Conservation (phyloP, 2,113 vertebrate species). For the Python bivittatus region DNA sequence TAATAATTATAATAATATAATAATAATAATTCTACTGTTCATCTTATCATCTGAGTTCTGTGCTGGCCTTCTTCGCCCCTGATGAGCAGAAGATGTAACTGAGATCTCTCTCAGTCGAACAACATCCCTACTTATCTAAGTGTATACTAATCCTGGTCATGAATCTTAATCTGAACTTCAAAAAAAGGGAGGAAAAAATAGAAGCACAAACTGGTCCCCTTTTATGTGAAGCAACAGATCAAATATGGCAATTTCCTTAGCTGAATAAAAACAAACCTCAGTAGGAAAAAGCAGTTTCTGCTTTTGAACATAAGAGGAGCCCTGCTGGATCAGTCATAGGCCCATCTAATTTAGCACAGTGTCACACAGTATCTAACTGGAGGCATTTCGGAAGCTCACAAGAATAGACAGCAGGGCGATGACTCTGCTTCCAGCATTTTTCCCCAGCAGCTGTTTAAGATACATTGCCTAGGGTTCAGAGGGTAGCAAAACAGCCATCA, state of each 20-base stretch:
- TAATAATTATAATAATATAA: too few relatives aligned
- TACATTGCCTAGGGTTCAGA: neutral
- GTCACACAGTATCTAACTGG: neutral
- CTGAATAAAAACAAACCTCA: constrained; percentile 39
- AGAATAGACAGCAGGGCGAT: neutral
- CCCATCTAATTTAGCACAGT: neutral
- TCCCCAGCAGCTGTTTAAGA: neutral
- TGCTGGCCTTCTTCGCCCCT: constrained; percentile 7
- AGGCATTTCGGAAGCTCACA: neutral
- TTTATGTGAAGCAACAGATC: constrained; percentile 46
- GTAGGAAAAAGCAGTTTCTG: constrained; percentile 53
- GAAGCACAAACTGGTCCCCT: constrained; percentile 41
- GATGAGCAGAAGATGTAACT: neutral
- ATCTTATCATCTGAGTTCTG: neutral
- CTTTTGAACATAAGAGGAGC: neutral
- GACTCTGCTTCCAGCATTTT: neutral
- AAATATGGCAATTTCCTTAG: constrained; percentile 48
- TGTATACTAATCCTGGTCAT: constrained; percentile 50
- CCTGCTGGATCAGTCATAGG: neutral
- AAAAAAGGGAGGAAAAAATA: constrained; percentile 21
- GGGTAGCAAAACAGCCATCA: neutral
- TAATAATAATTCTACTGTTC: neutral
- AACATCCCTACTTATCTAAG: constrained; percentile 33
- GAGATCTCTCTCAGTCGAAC: constrained; percentile 51
- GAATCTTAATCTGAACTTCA: constrained; percentile 67